Evolutionary conservation across 2,797 vertebrate genomes (phyloP).

Genomic region (Rhynchotus rufescens): DNA sequence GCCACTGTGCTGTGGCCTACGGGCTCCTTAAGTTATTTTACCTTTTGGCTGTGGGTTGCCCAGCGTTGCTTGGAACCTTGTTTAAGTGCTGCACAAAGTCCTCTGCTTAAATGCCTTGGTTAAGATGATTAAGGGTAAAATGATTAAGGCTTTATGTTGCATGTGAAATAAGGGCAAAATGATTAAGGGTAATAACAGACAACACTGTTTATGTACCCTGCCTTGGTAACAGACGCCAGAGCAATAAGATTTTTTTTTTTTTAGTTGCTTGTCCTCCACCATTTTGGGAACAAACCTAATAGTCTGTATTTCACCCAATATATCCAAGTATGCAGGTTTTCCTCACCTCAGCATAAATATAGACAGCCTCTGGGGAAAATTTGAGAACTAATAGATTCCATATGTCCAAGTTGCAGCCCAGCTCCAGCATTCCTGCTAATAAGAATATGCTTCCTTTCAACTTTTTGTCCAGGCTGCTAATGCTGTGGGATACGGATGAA

Average conservation of each 20-base stretch:
- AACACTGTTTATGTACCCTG: not conserved
- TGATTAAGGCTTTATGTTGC: no score
- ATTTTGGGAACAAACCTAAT: not conserved
- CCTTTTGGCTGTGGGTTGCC: not conserved
- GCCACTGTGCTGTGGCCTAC: not conserved
- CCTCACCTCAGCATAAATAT: not conserved
- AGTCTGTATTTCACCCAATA: not conserved
- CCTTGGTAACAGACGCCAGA: not conserved
- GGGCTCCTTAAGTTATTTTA: not conserved
- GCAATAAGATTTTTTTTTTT: not conserved
- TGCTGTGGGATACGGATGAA: rapidly evolving
- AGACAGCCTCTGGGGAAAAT: not conserved
- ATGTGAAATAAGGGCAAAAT: no score
- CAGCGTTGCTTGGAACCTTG: not conserved
- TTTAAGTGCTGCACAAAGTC: not conserved
- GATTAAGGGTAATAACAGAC: not conserved
- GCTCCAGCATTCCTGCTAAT: not conserved
- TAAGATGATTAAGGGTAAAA: not conserved
- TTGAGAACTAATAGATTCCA: not conserved
- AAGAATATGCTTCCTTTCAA: not conserved
- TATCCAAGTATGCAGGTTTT: not conserved
- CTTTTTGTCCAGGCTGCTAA: not conserved
- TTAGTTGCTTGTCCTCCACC: not conserved
- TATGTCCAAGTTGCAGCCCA: not conserved
- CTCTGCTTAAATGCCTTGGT: not conserved